Percentiles rank a stretch among this genome's conserved stretches.
Conservation (phyloP, 2,797 vertebrate species). For the Pagetopsis macropterus region DNA sequence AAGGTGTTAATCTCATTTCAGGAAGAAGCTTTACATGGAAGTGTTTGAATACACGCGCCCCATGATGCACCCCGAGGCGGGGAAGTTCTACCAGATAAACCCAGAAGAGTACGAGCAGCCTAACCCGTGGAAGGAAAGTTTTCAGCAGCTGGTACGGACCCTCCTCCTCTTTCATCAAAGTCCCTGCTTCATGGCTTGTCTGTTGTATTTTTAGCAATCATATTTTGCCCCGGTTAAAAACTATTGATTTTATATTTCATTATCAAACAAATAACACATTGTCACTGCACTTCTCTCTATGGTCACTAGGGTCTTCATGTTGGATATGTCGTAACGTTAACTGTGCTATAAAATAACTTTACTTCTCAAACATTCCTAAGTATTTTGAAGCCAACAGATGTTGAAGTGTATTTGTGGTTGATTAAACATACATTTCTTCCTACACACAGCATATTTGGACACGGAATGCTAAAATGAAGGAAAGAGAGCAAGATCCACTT, state of each 20-base stretch:
- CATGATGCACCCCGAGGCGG: constrained; percentile 99
- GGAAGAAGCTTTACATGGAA: constrained; percentile 99
- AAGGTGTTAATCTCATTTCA: constrained; percentile 62
- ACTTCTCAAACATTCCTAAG: no score
- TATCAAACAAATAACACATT: not conserved
- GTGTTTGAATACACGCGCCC: constrained; percentile 99
- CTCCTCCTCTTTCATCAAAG: not conserved
- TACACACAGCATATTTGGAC: not conserved
- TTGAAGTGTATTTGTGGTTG: no score
- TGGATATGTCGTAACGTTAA: not conserved
- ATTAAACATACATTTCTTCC: constrained; percentile 1
- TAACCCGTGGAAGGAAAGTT: constrained; percentile 99
- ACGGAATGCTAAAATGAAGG: not conserved
- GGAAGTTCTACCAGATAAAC: constrained; percentile 99
- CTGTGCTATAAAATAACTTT: no score
- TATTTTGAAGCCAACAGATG: not conserved
- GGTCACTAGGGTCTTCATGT: not conserved
- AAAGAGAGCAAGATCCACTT: constrained; percentile 1
- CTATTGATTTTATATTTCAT: not conserved
- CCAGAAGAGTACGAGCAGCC: constrained; percentile 98
- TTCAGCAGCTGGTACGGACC: constrained; percentile 95
- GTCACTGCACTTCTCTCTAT: not conserved
- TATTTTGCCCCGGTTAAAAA: not conserved
- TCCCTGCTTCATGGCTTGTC: not conserved
- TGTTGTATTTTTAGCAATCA: not conserved